Evolutionary conservation across 2,797 vertebrate species (phyloP), one percentile per base, ranked within the genome.

Genomic region (Poeciliopsis presidionis): DNA sequence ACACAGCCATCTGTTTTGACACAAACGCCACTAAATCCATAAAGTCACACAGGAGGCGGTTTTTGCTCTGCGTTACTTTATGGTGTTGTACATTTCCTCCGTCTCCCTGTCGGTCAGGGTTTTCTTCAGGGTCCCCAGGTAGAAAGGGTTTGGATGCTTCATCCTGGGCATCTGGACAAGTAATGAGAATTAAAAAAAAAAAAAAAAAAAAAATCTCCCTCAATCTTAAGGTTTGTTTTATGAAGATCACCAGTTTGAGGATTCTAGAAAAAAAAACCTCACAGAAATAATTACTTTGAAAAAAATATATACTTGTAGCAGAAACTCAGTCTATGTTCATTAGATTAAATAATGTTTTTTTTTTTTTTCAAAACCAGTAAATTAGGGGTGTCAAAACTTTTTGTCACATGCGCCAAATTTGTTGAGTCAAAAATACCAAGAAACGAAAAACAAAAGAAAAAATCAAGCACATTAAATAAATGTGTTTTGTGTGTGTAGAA

Each of bases 101-200:
- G 94, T 84, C 85, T 98, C 97, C 84, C 93, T 94, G 83, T 97
- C 97, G 6, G 96, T 96, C 89, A 97, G 90, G 51, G 93, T 97
- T 90, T 96, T 98, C 95, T 93, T 98, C 89, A 96, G 84, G 36
- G 93, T 96, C 81, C 97, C 97, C 85, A 97, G 93, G 86, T 97
- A 92, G 93, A 99, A 98, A 0, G 97, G 97, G 93, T 97, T 98
- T 45, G 97, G 96, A 81, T 96, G 95, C 82, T 96, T 99, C 92
- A 95, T 96, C 90, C 94, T 96, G 78, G 95, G 88, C 47, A 90
- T 92, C 98, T 95, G 83, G 76, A 22, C 25, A 70, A 70, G 67
- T 4, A 28, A 45, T 7, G 65, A 46, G 41, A 45, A n/a, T 9
- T 9, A 3, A 33, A 33, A 33, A 3, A 33, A 33, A 33, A 33